Base-by-base conservation (phyloP, 2,113 vertebrate species). In the Crotalus tigris region DNA sequence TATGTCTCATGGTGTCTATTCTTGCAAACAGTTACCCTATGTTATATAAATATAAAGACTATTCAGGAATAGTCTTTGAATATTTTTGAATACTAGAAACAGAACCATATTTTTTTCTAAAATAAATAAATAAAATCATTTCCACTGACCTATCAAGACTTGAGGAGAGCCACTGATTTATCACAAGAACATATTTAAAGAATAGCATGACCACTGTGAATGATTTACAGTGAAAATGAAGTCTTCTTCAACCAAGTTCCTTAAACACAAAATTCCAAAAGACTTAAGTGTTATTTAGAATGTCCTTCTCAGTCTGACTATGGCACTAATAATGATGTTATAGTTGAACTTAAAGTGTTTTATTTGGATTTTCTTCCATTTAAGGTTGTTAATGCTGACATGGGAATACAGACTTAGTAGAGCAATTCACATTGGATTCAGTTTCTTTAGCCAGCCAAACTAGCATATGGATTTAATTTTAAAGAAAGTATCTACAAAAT, bases 331-430 rank as follows among this genome's bases (percentile, higher is more conserved):
- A 94, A 95, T 94, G 96, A 96, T 92, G 92, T 94, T 96, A 94
- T 21, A 95, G 95, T 92, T 97, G 94, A 96, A 96, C 44, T 86
- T 61, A 86, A 97, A 15, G 8, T 92, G 87, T 94, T 93, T 95
- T 95, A 96, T 96, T 96, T 95, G 93, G 95, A 96, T 96, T 95
- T 95, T 96, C 92, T 59, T 93, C 92, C 94, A 96, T 96, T 96
- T 95, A 24, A 95, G 95, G 96, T 91, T 9, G 0, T 95, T 95
- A 97, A 96, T 95, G 96, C 91, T 94, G 95, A 94, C 95, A 93
- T 93, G 95, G 95, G 96, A 97, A 96, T 93, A 92, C 87, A 0
- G 95, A 90, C 93, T 93, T 95, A 97, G 96, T 94, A 90, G 87
- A 96, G 93, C 94, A 96, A 96, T 97, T 96, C 95, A 95, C 91